These are phyloP conservation scores for Nipponacmea schrenckii DNA, from an alignment of 2,888 invertebrate species.

Conservation along the genomic window DNA sequence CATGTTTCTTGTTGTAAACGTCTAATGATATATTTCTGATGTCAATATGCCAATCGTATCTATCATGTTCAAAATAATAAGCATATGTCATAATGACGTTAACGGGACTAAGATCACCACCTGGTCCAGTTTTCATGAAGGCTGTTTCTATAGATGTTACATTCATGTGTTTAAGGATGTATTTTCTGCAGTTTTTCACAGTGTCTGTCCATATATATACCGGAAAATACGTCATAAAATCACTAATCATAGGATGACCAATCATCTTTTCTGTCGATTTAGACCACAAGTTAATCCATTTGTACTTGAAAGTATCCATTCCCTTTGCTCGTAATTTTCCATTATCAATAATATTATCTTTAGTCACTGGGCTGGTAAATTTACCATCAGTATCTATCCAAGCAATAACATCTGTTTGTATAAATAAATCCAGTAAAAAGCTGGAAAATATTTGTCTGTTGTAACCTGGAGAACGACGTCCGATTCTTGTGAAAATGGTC, in stretches of 20 bases:
- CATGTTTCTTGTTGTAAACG: not conserved
- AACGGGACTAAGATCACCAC: not conserved
- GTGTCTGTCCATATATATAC: constrained; percentile 2
- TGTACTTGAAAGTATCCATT: not conserved
- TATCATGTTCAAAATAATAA: not conserved
- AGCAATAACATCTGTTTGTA: not conserved
- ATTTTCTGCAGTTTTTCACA: not conserved
- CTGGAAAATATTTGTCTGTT: not conserved
- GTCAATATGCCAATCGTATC: constrained; percentile 3
- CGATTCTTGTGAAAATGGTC: not conserved
- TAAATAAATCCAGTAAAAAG: not conserved
- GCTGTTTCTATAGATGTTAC: not conserved
- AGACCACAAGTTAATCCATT: not conserved
- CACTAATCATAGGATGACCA: not conserved
- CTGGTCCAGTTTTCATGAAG: not conserved
- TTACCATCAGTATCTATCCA: not conserved
- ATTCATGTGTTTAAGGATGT: not conserved
- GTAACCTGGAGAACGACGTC: not conserved
- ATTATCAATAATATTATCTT: not conserved
- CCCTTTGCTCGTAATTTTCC: not conserved
- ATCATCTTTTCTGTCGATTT: not conserved
- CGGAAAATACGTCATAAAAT: not conserved
- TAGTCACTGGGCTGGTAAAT: not conserved
- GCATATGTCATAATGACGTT: not conserved
- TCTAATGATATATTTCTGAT: not conserved